Base-by-base conservation (phyloP, 2,888 invertebrate genomes). In the Rotaria sp. region DNA sequence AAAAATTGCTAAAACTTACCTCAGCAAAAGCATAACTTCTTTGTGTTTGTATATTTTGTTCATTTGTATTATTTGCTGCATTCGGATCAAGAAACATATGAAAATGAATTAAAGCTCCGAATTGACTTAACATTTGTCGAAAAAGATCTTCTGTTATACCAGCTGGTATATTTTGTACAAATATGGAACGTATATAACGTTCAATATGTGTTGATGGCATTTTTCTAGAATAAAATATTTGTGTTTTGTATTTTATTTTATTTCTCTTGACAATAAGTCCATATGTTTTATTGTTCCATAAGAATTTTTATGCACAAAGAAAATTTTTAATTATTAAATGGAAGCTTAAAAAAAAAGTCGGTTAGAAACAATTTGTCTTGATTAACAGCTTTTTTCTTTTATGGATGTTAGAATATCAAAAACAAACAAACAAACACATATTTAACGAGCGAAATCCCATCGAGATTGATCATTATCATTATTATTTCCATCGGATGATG, bases 21-120 rank as follows among this genome's bases (percentile, higher is more conserved):
- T 80, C 80, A 26, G 80, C 45, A 80, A 80, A 80, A n/a, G 80
- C 80, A 80, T 80, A 80, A 80, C 80, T 45, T 45, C 80, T 41
- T 80, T 45, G 45, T n/a, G 45, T 80, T 80, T 41, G 45, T 45
- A 26, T n/a, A 45, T n/a, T n/a, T 45, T 41, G 24, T 45, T 41
- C 45, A 45, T 41, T 45, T 1, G 13, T n/a, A 45, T 41, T 45
- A 45, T 24, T 41, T 2, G 45, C 26, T 80, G 26, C 13, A 13
- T 2, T 45, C 0, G 41, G 80, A 45, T 80, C 80, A 45, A 80
- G n/a, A 80, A 80, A 80, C 80, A 80, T 80, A 45, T 80, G 80
- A 45, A 80, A 80, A 45, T 41, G 45, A 45, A 80, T 45, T 26
- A 80, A 18, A 45, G 4, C 45, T 45, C 45, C 41, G 45, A 80